Evolutionary conservation across 1,140 invertebrate genomes (phyloP), one percentile per base, ranked within the genome.

Genomic region (Drosophila simulans): DNA sequence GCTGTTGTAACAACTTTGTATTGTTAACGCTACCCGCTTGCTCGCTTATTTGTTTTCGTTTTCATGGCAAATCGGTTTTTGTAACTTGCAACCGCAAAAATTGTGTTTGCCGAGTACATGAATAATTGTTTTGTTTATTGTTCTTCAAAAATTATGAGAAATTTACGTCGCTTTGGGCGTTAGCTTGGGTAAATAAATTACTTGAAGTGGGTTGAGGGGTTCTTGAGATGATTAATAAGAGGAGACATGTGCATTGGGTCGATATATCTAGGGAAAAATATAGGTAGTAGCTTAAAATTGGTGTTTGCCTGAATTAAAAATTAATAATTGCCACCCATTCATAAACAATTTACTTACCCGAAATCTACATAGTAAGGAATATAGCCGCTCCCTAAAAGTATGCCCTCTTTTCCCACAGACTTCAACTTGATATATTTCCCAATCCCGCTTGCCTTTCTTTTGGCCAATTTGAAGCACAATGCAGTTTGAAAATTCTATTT

Each of bases 11-110:
- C 79, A 81, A 82, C 72, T 77, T 77, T 62, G 71, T 70, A 75
- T 75, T 71, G 74, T 78, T 76, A 64, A 51, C 71, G 40, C 48
- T 51, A 45, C 5, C 51, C 49, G 37, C 27, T 46, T 79, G 68
- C 65, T 72, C 78, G 48, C 55, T 72, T 84, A 48, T 89, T 83
- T 89, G 83, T 65, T 83, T 88, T 88, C 57, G 46, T 69, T 80
- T 89, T 76, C 56, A 79, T 45, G 79, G 40, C 77, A 88, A 88
- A 88, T 88, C 83, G 83, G 65, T 89, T 89, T 84, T 77, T 63
- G 46, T 84, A 77, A 84, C 84, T 84, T 88, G 80, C 77, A 84
- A 88, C 84, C 84, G 48, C 84, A 88, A 66, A 39, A 54, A 42
- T 63, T 39, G 27, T 74, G 69, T 48, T 68, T 35, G 17, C 45